These are phyloP conservation scores for Aspidoscelis tigris DNA, from an alignment of 2,113 vertebrate species.

Conservation along the genomic window DNA sequence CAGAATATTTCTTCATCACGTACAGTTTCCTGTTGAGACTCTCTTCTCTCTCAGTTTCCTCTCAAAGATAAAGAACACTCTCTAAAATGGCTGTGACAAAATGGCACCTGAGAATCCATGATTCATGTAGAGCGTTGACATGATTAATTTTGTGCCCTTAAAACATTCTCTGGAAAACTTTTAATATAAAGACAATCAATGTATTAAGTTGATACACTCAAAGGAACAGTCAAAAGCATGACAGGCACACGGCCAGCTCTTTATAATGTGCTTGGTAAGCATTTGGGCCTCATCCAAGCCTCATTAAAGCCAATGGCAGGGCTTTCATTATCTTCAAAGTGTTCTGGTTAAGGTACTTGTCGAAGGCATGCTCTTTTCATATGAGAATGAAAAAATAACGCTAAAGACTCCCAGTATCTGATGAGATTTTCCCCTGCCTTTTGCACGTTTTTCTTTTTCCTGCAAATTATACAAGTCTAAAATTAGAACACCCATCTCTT, in stretches of 20 bases:
- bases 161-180: conserved; percentile 25
- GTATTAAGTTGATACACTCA: conserved; percentile 4
- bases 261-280: not conserved
- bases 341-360: conserved; percentile 6
- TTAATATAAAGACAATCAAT: conserved; percentile 29
- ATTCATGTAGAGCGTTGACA: conserved; percentile 19
- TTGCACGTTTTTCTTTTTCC: not conserved
- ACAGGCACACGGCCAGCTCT: not conserved
- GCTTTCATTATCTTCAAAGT: conserved; percentile 20
- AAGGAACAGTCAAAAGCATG: conserved; percentile 29
- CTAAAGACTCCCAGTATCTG: not conserved
- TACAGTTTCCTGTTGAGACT: not conserved
- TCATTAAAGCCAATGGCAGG: not conserved
- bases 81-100: not conserved
- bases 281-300: conserved; percentile 21
- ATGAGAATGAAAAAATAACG: not conserved
- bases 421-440: not conserved
- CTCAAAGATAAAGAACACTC: not conserved
- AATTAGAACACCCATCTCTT: not conserved
- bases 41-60: not conserved
- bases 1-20: not conserved
- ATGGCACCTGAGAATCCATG: conserved; percentile 1
- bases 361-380: not conserved
- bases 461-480: conserved; percentile 11
- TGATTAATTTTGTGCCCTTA: conserved; percentile 21